A percentile compares a stretch with the other conserved stretches of the same genome.
Conservation (phyloP, 30 jellyfish, hydroid and myxozoan genomes). For the Sanderia malayensis region DNA sequence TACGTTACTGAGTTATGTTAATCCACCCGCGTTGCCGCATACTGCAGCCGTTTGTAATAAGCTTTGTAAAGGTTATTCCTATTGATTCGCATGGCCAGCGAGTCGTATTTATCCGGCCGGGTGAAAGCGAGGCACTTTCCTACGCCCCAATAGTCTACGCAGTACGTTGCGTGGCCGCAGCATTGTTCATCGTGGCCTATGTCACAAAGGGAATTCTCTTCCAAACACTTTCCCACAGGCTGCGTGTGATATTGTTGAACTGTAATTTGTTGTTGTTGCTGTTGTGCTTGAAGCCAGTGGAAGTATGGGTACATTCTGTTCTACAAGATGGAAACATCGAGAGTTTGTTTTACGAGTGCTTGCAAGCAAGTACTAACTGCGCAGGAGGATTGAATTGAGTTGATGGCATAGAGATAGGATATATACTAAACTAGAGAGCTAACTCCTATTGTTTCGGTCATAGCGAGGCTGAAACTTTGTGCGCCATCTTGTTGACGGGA, state of each 20-base stretch:
- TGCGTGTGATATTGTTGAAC: slow-evolving; percentile 12
- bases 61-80: slow-evolving; percentile 72
- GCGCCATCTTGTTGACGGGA: too few relatives aligned
- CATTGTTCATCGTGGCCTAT: slow-evolving; percentile 89
- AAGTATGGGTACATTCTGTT: slow-evolving; percentile 48
- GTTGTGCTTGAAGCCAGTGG: slow-evolving; percentile 49
- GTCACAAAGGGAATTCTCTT: slow-evolving; percentile 83
- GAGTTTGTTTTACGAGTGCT: too few relatives aligned
- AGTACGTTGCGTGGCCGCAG: slow-evolving; percentile 90
- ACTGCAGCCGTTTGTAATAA: slow-evolving; percentile 22
- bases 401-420: too few relatives aligned
- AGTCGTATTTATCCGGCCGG: slow-evolving; percentile 49
- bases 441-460: too few relatives aligned
- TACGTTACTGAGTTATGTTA: neutral
- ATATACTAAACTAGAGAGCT: too few relatives aligned
- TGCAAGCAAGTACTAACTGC: too few relatives aligned
- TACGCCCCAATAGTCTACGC: slow-evolving; percentile 93
- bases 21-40: slow-evolving; percentile 19
- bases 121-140: slow-evolving; percentile 83
- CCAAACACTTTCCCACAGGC: slow-evolving; percentile 78
- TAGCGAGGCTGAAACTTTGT: too few relatives aligned
- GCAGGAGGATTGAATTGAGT: too few relatives aligned
- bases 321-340: too few relatives aligned
- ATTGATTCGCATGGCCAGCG: slow-evolving; percentile 52
- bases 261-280: slow-evolving; percentile 26